Evolutionary conservation across 1,140 invertebrate species (phyloP).

Genomic region (Nixonia krombeini): DNA sequence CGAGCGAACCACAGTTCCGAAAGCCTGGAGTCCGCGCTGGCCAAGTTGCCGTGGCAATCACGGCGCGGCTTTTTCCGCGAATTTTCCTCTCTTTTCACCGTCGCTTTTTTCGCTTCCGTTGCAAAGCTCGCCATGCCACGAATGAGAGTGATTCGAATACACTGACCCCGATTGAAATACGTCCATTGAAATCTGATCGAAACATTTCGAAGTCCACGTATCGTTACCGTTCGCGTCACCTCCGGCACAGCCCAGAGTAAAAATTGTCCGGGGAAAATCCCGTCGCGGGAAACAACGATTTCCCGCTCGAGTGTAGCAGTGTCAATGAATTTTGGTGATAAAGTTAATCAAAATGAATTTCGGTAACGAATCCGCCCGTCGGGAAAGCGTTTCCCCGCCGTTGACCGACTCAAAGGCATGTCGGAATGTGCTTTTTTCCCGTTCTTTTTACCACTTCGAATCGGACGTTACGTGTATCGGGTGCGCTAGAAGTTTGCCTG

Average conservation of each 20-base stretch:
- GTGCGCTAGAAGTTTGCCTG: not conserved
- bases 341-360: too few species aligned
- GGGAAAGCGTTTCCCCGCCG: too few species aligned
- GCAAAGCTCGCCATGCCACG: conserved; percentile 20
- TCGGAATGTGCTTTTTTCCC: not conserved
- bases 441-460: not conserved
- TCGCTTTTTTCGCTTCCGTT: conserved; percentile 21
- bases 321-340: too few species aligned
- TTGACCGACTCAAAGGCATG: too few species aligned
- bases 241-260: conserved; percentile 15
- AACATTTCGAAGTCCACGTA: conserved; percentile 30
- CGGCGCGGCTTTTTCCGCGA: not conserved
- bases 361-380: too few species aligned
- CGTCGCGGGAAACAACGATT: not conserved
- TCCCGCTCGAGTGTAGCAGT: not conserved
- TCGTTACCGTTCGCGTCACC: conserved; percentile 17
- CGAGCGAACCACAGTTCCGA: too few species aligned
- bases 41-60: too few species aligned
- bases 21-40: too few species aligned
- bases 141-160: conserved; percentile 46
- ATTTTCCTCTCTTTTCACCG: conserved; percentile 9
- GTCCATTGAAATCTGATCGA: conserved; percentile 56
- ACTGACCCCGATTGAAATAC: conserved; percentile 54
- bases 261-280: conserved; percentile 13
- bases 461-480: not conserved